phyloP scores from a whole-genome alignment of 2,113 vertebrate species.

The Melanostigma gelatinosum region DNA sequence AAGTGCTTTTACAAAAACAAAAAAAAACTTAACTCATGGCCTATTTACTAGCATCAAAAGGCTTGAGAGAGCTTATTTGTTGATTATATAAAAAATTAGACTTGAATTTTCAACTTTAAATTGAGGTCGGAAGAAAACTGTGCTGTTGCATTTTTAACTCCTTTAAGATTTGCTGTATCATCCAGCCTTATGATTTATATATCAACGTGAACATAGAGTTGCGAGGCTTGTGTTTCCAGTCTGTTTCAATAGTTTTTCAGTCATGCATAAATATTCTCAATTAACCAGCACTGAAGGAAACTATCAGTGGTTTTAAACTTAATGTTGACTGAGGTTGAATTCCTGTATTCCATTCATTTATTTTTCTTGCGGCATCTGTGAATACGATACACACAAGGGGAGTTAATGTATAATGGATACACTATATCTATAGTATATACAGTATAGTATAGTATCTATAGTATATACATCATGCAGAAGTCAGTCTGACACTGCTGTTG shows the following conservation, averaged over 20 bases:
- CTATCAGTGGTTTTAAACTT: neutral
- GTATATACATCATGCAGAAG: conserved; percentile 13
- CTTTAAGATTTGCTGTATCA: neutral
- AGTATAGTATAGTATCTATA: too few species aligned
- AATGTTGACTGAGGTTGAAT: neutral
- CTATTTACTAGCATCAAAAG: neutral
- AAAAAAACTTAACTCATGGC: neutral
- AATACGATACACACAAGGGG: neutral
- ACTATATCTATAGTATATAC: neutral
- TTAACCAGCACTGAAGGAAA: neutral
- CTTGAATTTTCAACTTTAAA: neutral
- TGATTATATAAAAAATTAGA: neutral
- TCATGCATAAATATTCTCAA: conserved; percentile 1
- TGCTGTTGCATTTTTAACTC: conserved; percentile 22
- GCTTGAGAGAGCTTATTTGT: neutral
- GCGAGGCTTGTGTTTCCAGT: neutral
- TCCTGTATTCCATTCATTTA: neutral
- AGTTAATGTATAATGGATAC: neutral
- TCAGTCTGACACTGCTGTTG: conserved; percentile 4
- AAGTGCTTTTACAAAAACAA: neutral
- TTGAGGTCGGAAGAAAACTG: neutral
- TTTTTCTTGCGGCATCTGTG: neutral
- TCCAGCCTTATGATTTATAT: conserved; percentile 17
- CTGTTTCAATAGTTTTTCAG: conserved; percentile 1
- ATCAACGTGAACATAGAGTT: conserved; percentile 9